Evolutionary conservation across 2,888 invertebrate genomes (phyloP), one percentile per base, ranked within the genome.

Genomic region (Nomada ruficornis): DNA sequence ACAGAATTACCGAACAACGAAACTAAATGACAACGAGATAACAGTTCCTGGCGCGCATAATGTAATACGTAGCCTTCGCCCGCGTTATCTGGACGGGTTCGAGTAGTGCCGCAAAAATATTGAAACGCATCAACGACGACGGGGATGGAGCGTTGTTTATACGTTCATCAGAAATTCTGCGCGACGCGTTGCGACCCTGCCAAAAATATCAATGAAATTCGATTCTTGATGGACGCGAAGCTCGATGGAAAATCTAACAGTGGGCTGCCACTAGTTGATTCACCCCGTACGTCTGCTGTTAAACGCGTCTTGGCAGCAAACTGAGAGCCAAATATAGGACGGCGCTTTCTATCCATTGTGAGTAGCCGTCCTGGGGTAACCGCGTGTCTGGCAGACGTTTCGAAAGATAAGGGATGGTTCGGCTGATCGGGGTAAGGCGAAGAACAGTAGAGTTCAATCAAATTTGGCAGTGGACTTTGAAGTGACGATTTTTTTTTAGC

Each of bases 171-270:
- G 60, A 36, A 44, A 62, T 23, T n/a, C 47, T 54, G 54, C 13
- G 11, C 55, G 47, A 36, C 36, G 36, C 36, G 36, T 36, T 7
- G 36, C 59, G 59, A 20, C 18, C 2, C 18, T 5, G 69, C 80
- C 76, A 80, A 83, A 84, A 64, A 80, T 84, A 83, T 54, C 77
- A 36, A 42, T 52, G 84, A 84, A 77, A 80, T 77, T 68, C 70
- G 84, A 84, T 62, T 76, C 77, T 70, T 71, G 68, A 84, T 72
- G 72, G 62, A 79, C 57, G 55, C 47, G 11, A 20, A 54, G 59
- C 64, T 69, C 55, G 71, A 84, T 74, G 50, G 76, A 68, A 71
- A 77, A 84, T 74, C 84, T 70, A 76, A 70, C 73, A 15, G 71
- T 23, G 36, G 47, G n/a, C 82, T 67, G 68, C 82, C 78, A 77